Conservation (phyloP, 2,888 invertebrate species). For the Muschampia plurimacula region DNA sequence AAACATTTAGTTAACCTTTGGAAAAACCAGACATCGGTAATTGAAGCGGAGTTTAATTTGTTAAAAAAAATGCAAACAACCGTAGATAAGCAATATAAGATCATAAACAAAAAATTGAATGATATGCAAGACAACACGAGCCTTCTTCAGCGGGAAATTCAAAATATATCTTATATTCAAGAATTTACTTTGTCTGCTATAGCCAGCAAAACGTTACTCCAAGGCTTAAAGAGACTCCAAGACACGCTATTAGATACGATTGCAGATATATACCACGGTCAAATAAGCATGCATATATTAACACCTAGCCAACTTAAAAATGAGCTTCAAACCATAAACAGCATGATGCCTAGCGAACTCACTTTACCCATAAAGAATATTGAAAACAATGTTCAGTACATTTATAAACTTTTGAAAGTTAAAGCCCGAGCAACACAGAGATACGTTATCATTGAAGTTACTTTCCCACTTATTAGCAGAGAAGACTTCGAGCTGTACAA, state of each 20-base stretch:
- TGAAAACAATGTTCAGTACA: conserved; percentile 24
- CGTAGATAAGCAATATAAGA: conserved; percentile 29
- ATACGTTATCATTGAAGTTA: conserved; percentile 46
- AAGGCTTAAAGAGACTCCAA: conserved; percentile 17
- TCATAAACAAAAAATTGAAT: conserved; percentile 33
- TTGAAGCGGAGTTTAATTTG: conserved; percentile 35
- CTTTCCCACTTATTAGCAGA: conserved; percentile 42
- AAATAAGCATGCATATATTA: conserved; percentile 29
- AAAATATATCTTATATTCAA: conserved; percentile 14
- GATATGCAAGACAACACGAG: conserved; percentile 29
- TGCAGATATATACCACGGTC: conserved; percentile 15
- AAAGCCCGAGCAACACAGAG: conserved; percentile 38
- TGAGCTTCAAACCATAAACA: conserved; percentile 28
- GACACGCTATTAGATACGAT: conserved; percentile 9
- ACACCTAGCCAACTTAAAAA: conserved; percentile 28
- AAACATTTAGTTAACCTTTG: conserved; percentile 30
- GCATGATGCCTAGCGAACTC: conserved; percentile 20
- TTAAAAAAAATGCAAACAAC: conserved; percentile 31
- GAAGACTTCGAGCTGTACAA: conserved; percentile 37
- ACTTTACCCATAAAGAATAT: conserved; percentile 31
- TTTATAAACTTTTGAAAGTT: conserved; percentile 11
- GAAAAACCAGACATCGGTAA: conserved; percentile 39
- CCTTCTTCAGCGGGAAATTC: conserved; percentile 21
- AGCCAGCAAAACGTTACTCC: conserved; percentile 13
- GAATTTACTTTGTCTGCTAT: conserved; percentile 25